These are phyloP conservation scores for Meleagris gallopavo DNA, from an alignment of 2,113 vertebrate species.

Conservation along the genomic window DNA sequence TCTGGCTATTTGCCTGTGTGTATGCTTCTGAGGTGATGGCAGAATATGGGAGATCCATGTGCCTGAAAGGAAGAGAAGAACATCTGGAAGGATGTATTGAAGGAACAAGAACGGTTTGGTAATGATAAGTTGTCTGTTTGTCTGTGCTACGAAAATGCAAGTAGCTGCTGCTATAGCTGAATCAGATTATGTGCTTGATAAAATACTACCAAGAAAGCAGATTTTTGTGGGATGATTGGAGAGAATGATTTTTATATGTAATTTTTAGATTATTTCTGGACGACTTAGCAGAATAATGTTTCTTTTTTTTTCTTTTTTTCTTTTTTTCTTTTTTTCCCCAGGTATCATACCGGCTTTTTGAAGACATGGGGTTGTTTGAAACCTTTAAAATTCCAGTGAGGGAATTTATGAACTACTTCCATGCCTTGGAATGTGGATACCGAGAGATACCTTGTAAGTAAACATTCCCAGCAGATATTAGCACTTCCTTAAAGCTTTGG, in stretches of 20 bases:
- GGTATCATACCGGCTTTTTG: slow-evolving; percentile 97
- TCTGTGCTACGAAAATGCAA: neutral
- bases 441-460: slow-evolving; percentile 98
- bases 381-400: slow-evolving; percentile 95
- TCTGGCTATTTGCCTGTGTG: neutral
- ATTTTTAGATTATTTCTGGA: neutral
- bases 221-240: fast-evolving
- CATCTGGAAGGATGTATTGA: neutral
- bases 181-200: neutral
- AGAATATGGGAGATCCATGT: neutral
- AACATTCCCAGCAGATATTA: neutral
- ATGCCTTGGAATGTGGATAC: slow-evolving; percentile 96
- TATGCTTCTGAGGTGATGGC: neutral
- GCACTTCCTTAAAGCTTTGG: neutral
- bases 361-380: slow-evolving; percentile 95
- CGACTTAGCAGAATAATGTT: neutral
- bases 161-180: neutral
- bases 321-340: slow-evolving; percentile 59
- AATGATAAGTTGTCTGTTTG: neutral
- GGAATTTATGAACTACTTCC: slow-evolving; percentile 99
- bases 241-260: neutral
- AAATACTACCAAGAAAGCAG: neutral
- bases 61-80: neutral
- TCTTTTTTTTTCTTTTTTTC: neutral
- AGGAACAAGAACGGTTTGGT: neutral